Conservation (phyloP, 1,140 invertebrate genomes). For the Agrypnia vestita region DNA sequence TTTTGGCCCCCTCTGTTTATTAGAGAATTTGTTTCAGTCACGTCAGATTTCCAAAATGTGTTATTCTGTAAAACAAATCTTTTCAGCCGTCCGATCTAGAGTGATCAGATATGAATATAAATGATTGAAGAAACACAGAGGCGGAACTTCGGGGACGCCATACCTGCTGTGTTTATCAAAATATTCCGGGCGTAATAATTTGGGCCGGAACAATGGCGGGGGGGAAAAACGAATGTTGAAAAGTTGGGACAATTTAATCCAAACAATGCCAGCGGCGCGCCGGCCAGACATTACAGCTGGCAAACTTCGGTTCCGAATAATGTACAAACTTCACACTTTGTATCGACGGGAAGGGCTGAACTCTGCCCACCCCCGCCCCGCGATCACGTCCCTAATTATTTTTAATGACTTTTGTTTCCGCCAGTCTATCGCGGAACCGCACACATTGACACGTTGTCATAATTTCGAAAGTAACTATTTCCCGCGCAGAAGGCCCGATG, state of each 20-base stretch:
- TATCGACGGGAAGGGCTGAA: background rate
- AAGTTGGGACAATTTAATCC: slow-evolving; percentile 1
- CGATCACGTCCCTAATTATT: slow-evolving; percentile 1
- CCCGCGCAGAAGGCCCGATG: too few species aligned
- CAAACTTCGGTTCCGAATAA: background rate
- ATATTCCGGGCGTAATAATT: background rate
- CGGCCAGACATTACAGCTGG: background rate
- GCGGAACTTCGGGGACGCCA: too few species aligned
- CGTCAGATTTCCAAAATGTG: too few species aligned
- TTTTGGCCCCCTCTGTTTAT: too few species aligned
- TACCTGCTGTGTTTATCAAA: too few species aligned
- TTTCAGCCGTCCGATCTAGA: too few species aligned
- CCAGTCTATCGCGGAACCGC: background rate
- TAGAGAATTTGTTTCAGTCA: too few species aligned
- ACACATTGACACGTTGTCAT: background rate
- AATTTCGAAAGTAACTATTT: too few species aligned
- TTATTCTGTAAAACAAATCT: too few species aligned
- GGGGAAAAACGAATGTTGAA: background rate
- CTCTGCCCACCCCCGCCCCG: too few species aligned
- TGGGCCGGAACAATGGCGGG: background rate
- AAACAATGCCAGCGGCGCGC: background rate
- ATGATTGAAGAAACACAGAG: too few species aligned
- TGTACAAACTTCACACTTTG: background rate
- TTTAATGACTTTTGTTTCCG: slow-evolving; percentile 25
- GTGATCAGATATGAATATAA: too few species aligned